Evolutionary conservation across 2,888 invertebrate genomes (phyloP), one percentile per base, ranked within the genome.

Genomic region (Tanaodytes sp.): DNA sequence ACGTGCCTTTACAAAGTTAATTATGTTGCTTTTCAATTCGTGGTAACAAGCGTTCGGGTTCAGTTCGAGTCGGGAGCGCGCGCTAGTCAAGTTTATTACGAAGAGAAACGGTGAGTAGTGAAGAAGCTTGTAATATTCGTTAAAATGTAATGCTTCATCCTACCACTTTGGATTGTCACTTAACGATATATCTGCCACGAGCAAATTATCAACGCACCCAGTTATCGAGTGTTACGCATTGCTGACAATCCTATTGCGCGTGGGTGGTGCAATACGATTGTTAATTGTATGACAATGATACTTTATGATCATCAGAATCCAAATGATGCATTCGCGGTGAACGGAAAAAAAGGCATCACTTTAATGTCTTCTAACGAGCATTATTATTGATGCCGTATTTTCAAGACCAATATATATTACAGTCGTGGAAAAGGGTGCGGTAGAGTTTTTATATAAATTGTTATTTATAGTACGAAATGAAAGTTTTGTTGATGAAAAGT

Each of bases 101-200:
- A 48, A 61, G 64, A n/a, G 46, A 61, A 70, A 65, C 58, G 43
- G 63, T 42, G 48, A 59, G 30, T 61, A 57, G 58, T 64, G 54
- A 70, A 70, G 63, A 61, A 61, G 64, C 72, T 74, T 66, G 66
- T 72, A 67, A 71, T 62, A 71, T 72, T 73, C 72, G 63, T 65
- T 59, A 62, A 62, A 73, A 73, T 68, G 61, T 54, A 62, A 73
- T 80, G 79, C 77, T 79, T 82, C 80, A 80, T 76, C 72, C 75
- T 78, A 75, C 74, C 79, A 77, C 77, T 76, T 78, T 75, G 78
- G 79, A 83, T 82, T 82, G 82, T 82, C 82, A 82, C 76, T 84
- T 83, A 84, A 83, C 84, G 81, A 83, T 80, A 76, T 77, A 77
- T 76, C 76, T 77, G 79, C 80, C 81, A 66, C 73, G 74, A 80